Evolutionary conservation across 2,113 vertebrate species (phyloP), one percentile per base, ranked within the genome.

Genomic region (Blennius ocellaris): DNA sequence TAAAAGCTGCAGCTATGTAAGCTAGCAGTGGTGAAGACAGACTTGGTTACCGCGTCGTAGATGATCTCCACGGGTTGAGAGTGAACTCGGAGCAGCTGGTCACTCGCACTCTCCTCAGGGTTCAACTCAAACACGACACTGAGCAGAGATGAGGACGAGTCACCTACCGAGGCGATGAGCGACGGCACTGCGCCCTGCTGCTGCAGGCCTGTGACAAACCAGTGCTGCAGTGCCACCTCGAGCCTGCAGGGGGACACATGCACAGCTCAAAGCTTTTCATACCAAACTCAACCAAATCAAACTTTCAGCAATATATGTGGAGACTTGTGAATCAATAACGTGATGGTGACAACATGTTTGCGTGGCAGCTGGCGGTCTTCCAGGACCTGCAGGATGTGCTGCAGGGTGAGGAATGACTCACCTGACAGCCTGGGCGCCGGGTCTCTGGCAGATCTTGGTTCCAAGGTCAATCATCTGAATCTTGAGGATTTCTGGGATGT

Each of bases 31-130:
- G 21, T 30, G 21, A 30, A 30, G 21, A 30, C 21, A 30, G 2
- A 43, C 41, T 10, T 7, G 41, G 1, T 43, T 89, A 99, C 98
- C 15, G 98, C 96, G 69, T 99, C 97, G 0, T 99, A 99, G 84
- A 97, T 96, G 41, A 99, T 94, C 92, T 99, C 96, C 55, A 99
- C 96, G 1, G 97, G 96, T 85, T 98, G 98, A 0, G 98, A 99
- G 62, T 95, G 88, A 16, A 99, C 87, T 0, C 81, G 49, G 41
- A 99, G 91, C 15, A 94, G 94, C 88, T 99, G 97, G 90, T 98
- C 96, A 5, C 95, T 94, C 0, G 81, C 5, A 17, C 90, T 95
- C 30, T 93, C 89, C 59, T 97, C 94, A 0, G 98, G 98, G 78
- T 97, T 97, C 15, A 93, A 59, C 88, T 97, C 95, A 75, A 97